These are phyloP conservation scores for Xanthia icteritia DNA, from an alignment of 2,888 invertebrate genomes.

Conservation along the genomic window DNA sequence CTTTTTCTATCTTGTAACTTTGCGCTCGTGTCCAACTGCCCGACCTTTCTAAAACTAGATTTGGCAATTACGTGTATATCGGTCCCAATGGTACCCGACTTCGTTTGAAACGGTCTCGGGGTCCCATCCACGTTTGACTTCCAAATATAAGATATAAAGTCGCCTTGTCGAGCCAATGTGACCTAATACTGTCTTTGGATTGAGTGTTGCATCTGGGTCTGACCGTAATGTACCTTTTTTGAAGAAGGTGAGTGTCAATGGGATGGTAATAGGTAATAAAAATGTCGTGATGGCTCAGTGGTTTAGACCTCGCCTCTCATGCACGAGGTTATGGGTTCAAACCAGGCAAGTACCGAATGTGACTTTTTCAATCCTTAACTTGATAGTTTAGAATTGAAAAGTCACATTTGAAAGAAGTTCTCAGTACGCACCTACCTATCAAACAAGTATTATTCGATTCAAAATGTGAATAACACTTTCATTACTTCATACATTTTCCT, in stretches of 20 bases:
- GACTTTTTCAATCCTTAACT: too few relatives aligned
- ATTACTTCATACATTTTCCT: background rate
- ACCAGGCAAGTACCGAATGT: too few relatives aligned
- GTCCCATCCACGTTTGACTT: constrained; percentile 63
- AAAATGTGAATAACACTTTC: background rate
- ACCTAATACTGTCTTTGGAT: constrained; percentile 33
- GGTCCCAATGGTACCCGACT: constrained; percentile 53
- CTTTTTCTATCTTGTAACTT: constrained; percentile 31
- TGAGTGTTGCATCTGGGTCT: background rate
- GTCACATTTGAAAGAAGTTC: too few relatives aligned
- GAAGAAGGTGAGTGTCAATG: background rate
- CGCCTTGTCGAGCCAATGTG: constrained; percentile 33
- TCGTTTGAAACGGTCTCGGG: constrained; percentile 47
- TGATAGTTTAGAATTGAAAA: too few relatives aligned
- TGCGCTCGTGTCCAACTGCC: constrained; percentile 3
- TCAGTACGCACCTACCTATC: background rate
- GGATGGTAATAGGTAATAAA: too few relatives aligned
- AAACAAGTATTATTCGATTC: background rate
- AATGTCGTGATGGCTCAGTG: too few relatives aligned
- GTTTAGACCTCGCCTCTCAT: too few relatives aligned
- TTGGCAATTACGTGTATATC: constrained; percentile 66
- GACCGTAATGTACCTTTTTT: background rate
- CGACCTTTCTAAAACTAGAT: constrained; percentile 63
- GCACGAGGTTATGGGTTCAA: too few relatives aligned
- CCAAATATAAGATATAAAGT: constrained; percentile 60